Evolutionary conservation across 1,140 invertebrate genomes (phyloP).

Genomic region (Drosophila tani): DNA sequence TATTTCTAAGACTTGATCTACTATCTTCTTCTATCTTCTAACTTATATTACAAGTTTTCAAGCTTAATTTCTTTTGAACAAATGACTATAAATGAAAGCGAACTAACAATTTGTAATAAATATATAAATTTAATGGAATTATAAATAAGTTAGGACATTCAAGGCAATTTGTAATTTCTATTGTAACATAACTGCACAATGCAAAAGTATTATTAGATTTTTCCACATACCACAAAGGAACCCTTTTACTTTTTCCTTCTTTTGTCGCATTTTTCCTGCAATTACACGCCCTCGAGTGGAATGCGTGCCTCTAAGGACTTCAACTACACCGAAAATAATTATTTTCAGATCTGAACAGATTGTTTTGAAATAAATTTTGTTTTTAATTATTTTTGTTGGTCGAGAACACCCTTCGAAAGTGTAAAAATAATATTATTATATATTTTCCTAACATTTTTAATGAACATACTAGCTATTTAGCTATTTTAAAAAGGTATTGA

Average conservation of each 20-base stretch:
- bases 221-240: constrained; percentile 4
- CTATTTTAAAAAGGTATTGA: neutral
- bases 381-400: neutral
- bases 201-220: constrained; percentile 22
- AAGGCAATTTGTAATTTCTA: constrained; percentile 6
- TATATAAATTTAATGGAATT: constrained; percentile 24
- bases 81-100: neutral
- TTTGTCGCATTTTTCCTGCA: constrained; percentile 17
- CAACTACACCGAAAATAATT: constrained; percentile 15
- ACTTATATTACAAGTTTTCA: too few species aligned
- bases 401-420: neutral
- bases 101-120: neutral
- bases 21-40: too few species aligned
- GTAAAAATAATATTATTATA: too few species aligned
- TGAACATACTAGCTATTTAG: neutral
- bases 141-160: neutral
- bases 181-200: constrained; percentile 7
- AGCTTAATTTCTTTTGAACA: too few species aligned
- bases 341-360: neutral
- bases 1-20: too few species aligned
- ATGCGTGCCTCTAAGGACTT: constrained; percentile 28
- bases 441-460: too few species aligned
- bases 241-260: constrained; percentile 10
- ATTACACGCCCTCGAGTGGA: constrained; percentile 60
- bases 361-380: too few species aligned